Base-by-base conservation (phyloP, 2,797 vertebrate genomes). In the Molossus alvarezi region DNA sequence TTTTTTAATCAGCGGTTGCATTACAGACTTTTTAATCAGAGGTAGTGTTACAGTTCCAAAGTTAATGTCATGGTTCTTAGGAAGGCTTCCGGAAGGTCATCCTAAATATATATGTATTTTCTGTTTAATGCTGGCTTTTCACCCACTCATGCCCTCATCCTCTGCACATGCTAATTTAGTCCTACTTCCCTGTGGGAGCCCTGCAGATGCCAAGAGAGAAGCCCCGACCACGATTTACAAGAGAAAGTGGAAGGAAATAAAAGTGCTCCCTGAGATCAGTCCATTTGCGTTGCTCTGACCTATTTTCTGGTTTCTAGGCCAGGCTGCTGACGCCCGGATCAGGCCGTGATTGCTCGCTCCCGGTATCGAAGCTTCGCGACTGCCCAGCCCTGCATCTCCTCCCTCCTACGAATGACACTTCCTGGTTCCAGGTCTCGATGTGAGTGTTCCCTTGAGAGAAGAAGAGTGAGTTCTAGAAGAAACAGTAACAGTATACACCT, bases 251-350 rank as follows among this genome's bases (percentile, higher is more conserved):
- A 95, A 94, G 82, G 86, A 97, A 93, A 94, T 88, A 94, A 95
- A 96, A 95, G 84, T 1, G 60, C 71, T 80, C 88, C 96, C 8
- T 81, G 23, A 94, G 97, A 97, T 97, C 96, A 91, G 86, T 97
- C 89, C 77, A 37, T 92, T 45, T 90, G 93, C 48, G 82, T 90
- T 89, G 83, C 91, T 96, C 96, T 97, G 96, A 92, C 96, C 97
- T 97, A 97, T 69, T 98, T 97, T 94, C 94, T 65, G 29, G 95
- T 97, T 98, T 98, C 96, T 97, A 97, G 97, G 97, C 91, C 97
- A 95, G 92, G 58, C 23, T 95, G 64, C 77, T 83, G n/a, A 53
- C 0, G 45, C 55, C 79, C 3, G n/a, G 64, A 95, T 92, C 58
- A 29, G 48, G 82, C 65, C 86, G 29, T 3, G 45, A 48, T 3